Evolutionary conservation across 2,113 vertebrate species (phyloP), one percentile per base, ranked within the genome.

Genomic region (Urocynchramus pylzowi): DNA sequence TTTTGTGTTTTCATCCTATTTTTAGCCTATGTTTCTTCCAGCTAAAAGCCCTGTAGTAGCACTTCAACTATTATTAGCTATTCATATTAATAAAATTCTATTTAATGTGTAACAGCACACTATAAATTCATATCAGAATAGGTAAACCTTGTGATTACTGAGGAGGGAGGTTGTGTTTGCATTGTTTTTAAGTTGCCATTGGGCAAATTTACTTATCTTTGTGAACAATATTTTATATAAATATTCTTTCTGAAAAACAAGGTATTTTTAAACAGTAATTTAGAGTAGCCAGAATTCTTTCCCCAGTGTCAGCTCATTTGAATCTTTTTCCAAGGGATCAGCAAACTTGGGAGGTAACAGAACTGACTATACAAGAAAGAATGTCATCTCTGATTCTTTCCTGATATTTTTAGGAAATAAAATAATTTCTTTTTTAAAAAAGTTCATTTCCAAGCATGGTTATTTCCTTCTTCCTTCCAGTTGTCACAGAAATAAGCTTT

Each of bases 401-500:
- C 44, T 56, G 28, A 19, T 73, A 70, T 75, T 81, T 53, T 8
- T 4, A 90, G 79, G 50, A 84, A 94, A 61, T 50, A 81, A 88
- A 94, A 89, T 80, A 91, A 39, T n/a, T 73, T 26, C 33, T 65
- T 67, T 74, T 47, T 47, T 2, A 33, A 73, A 91, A 76, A 91
- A 71, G 37, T 63, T 79, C 9, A 41, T 57, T 88, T 90, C 82
- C 84, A 85, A 59, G 19, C 39, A 59, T 64, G 42, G 31, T 73
- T 83, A 68, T 30, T 60, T 16, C 1, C 2, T 11, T 23, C 76
- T 73, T 84, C 56, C 41, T 91, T 59, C n/a, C 44, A 60, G 64
- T 53, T 86, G 78, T 74, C 74, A 95, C 74, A 90, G 74, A 90
- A 95, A 93, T 57, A 94, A 57, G 87, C 79, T 81, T 78, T 54